Base-by-base conservation (phyloP, 92 coral and sea anemone genomes). In the Blastomussa wellsi region DNA sequence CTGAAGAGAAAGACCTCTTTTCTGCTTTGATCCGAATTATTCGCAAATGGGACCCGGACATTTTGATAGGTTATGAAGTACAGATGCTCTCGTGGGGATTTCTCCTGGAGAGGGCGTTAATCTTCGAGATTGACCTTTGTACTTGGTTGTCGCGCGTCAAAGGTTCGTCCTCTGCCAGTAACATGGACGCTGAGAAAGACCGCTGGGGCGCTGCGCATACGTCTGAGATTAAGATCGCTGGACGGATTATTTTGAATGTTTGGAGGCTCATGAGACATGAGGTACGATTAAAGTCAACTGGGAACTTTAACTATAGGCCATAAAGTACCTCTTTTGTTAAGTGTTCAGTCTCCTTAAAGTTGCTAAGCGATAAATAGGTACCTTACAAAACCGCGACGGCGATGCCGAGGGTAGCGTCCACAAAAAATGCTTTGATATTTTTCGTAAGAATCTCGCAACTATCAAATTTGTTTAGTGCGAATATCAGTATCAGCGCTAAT, bases 241-340 rank as follows among this genome's bases (percentile, higher is more conserved):
- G 98, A 13, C 91, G 98, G 65, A 94, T 96, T 71, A 76, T 96
- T 78, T 86, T 96, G 81, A 96, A 96, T 71, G 93, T 92, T 7
- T 96, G 98, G 98, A 92, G 98, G 73, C 89, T 96, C 53, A 94
- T 96, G 98, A 93, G 96, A 86, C 98, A 96, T 41, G 98, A 96
- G 98, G 98, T 94, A 77, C 65, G 29, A 62, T 62, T 16, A 57
- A 57, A 22, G 65, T 57, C 19, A 9, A 57, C n/a, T 5, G 31
- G 26, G 24, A 0, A 5, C 29, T 24, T 57, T 57, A 0, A 11
- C 49, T 3, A 8, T 13, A 44, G 10, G 65, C 9, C 29, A 22
- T 51, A 22, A 17, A 24, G 9, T 57, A 26, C 0, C 7, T 24
- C 24, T 57, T 0, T 2, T 10, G 64, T 8, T 24, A 11, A 57